Evolutionary conservation across 2,888 invertebrate genomes (phyloP), one percentile per base, ranked within the genome.

Genomic region (Drosophila algonquin): DNA sequence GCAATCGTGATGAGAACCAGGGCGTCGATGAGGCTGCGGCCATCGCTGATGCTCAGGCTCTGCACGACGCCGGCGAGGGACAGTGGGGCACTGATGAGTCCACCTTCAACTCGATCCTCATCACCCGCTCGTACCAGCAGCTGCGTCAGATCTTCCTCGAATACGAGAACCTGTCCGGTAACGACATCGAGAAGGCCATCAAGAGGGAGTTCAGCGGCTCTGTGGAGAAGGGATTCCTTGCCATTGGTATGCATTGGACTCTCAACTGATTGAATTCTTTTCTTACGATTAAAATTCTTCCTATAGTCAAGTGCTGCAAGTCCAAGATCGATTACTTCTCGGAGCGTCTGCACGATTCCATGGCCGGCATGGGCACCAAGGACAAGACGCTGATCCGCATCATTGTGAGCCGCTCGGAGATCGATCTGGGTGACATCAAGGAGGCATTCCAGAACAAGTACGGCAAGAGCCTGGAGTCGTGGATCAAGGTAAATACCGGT

Each of bases 31-130:
- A 96, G 81, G 95, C 94, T 1, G 94, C 95, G 70, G 98, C 98
- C 51, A 94, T 95, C 63, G 94, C 95, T 70, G 98, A 98, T 92
- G 98, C 98, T 0, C 95, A 96, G 90, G 95, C 95, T 0, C 92
- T 97, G 44, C 95, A 94, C 52, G 93, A 94, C 70, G 97, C 97
- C 57, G 97, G 96, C 60, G 96, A 96, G 90, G 95, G 95, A 30
- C 95, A 96, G 92, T 96, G 97, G 96, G 97, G 98, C 57, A 98
- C 98, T 0, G 97, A 98, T 89, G 98, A 98, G 93, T 96, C 97
- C 0, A 94, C 95, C 65, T 98, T 98, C 93, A 97, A 97, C 92
- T 94, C 95, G 64, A 96, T 98, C 89, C 94, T 98, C 81, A 95
- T 97, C 81, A 95, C 96, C 59, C 95, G 97, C 90, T 98, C 97